Evolutionary conservation across 2,113 vertebrate species (phyloP).

Genomic region (Corythoichthys intestinalis): DNA sequence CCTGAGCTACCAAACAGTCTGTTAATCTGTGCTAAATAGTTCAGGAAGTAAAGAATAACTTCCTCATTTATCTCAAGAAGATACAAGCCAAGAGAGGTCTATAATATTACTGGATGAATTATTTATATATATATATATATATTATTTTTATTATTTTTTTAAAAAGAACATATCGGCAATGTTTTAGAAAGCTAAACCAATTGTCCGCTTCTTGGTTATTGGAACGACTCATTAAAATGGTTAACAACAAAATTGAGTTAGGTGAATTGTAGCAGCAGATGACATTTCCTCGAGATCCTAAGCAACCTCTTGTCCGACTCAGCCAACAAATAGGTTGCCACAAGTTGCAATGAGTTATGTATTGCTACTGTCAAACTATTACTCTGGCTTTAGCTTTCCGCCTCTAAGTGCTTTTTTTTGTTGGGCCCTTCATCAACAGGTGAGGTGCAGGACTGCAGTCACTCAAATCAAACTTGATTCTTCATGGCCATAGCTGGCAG

Average conservation of each 20-base stretch:
- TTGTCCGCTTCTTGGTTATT: background rate
- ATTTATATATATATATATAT: too few relatives aligned
- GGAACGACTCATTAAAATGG: background rate
- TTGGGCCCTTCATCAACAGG: constrained; percentile 5
- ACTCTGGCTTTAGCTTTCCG: constrained; percentile 8
- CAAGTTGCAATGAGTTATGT: constrained; percentile 13
- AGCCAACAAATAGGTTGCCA: background rate
- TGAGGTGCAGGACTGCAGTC: constrained; percentile 14
- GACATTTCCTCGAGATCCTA: constrained; percentile 15
- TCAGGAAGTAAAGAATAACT: constrained; percentile 3
- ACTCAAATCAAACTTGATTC: constrained; percentile 5
- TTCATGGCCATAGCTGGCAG: background rate
- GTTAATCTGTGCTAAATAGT: background rate
- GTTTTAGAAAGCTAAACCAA: background rate
- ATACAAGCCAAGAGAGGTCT: background rate
- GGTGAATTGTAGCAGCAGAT: constrained; percentile 42
- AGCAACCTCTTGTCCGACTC: constrained; percentile 1
- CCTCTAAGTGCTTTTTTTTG: constrained; percentile 49
- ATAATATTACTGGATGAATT: background rate
- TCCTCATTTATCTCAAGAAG: background rate
- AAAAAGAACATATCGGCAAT: background rate
- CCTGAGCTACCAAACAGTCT: constrained; percentile 62
- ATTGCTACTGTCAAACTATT: constrained; percentile 25
- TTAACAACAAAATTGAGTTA: background rate
- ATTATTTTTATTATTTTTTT: too few relatives aligned